Percentiles rank a stretch among this genome's conserved stretches.
Evolutionary conservation across 2,797 vertebrate genomes (phyloP).

Genomic region (Molossus alvarezi): DNA sequence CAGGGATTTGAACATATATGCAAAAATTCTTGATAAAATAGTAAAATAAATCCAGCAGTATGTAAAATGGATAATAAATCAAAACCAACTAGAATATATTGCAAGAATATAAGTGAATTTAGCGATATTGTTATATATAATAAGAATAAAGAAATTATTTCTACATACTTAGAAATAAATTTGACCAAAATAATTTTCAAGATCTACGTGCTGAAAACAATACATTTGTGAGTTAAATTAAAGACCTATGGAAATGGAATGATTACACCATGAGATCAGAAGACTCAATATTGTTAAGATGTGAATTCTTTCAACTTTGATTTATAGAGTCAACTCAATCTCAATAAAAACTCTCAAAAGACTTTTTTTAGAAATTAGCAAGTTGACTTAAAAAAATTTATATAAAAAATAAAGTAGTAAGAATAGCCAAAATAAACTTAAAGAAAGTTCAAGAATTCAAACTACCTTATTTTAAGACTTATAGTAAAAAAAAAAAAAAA

Average conservation of each 20-base stretch:
- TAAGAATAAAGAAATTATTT: slow-evolving; percentile 59
- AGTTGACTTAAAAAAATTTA: slow-evolving; percentile 36
- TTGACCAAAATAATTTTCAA: neutral
- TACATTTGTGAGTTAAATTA: neutral
- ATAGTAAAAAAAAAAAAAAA: neutral
- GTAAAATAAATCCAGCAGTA: neutral
- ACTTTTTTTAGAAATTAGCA: slow-evolving; percentile 11
- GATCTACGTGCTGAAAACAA: neutral
- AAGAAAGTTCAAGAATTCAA: slow-evolving; percentile 7
- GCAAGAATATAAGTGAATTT: slow-evolving; percentile 14
- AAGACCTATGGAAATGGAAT: neutral
- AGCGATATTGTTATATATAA: neutral
- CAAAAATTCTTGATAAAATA: slow-evolving; percentile 43
- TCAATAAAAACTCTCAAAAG: neutral
- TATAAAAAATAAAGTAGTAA: slow-evolving; percentile 44
- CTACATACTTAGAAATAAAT: neutral
- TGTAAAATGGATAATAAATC: neutral
- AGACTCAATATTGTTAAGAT: neutral
- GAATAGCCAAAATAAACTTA: neutral
- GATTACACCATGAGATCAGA: neutral
- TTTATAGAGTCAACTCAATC: neutral
- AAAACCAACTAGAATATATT: neutral
- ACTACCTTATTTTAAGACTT: slow-evolving; percentile 30
- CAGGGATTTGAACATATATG: slow-evolving; percentile 13
- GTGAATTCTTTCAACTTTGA: neutral